Conservation (phyloP, 1,140 invertebrate genomes). For the Arion vulgaris region DNA sequence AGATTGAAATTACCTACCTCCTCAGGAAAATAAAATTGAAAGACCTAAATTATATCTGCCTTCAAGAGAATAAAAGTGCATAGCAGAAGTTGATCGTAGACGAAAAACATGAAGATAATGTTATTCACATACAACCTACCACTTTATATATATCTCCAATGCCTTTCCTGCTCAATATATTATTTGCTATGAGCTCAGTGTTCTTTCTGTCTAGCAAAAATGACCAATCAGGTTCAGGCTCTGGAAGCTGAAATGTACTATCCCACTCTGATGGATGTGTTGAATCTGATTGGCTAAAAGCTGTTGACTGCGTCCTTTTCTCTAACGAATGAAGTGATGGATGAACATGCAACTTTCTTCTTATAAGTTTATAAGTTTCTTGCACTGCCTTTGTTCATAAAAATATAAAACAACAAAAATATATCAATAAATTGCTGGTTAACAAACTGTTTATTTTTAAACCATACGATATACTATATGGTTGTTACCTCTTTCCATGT, state of each 20-base stretch:
- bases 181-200: conserved; percentile 23
- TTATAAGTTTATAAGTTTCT: neutral
- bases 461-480: no score
- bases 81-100: no score
- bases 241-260: conserved; percentile 16
- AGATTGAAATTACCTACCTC: no score
- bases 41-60: no score
- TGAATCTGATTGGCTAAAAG: neutral
- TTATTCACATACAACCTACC: neutral
- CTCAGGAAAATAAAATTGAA: no score
- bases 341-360: neutral
- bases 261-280: conserved; percentile 15
- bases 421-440: no score
- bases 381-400: neutral
- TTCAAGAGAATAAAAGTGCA: no score
- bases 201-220: conserved; percentile 23
- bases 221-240: conserved; percentile 31
- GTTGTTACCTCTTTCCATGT: no score
- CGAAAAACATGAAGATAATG: no score
- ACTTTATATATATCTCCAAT: conserved; percentile 38
- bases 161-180: conserved; percentile 32
- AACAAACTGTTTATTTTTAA: no score
- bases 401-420: neutral
- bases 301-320: no score
- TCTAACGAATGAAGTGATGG: neutral